These are phyloP conservation scores for Tyto alba DNA, from an alignment of 2,113 vertebrate genomes.

Conservation along the genomic window DNA sequence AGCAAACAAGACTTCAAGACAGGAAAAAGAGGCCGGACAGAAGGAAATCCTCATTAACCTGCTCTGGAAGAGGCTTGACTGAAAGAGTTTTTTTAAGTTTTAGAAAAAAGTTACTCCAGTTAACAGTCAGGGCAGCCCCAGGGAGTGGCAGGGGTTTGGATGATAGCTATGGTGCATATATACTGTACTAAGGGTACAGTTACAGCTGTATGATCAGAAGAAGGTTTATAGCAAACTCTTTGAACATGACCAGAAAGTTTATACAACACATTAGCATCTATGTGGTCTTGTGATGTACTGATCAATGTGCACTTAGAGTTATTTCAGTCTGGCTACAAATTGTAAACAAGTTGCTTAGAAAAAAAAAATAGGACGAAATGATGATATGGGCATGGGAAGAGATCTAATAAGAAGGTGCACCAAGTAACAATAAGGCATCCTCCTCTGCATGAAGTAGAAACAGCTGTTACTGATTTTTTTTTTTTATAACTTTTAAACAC, in stretches of 20 bases:
- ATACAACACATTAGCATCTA: neutral
- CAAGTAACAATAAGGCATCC: neutral
- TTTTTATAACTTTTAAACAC: neutral
- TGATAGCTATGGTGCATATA: accelerated
- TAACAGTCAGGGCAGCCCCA: neutral
- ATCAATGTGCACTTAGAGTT: neutral
- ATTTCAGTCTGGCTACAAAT: neutral
- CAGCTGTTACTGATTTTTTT: neutral
- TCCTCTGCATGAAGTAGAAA: neutral
- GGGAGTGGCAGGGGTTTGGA: accelerated
- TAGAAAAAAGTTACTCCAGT: neutral
- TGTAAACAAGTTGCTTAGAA: neutral
- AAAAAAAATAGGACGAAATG: neutral
- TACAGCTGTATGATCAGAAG: accelerated
- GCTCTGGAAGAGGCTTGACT: neutral
- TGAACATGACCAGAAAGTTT: neutral
- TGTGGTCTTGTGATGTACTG: neutral
- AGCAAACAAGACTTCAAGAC: neutral
- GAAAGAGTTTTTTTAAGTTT: neutral
- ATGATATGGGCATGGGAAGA: neutral
- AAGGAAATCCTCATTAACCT: neutral
- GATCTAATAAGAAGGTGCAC: neutral
- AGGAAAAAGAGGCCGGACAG: neutral
- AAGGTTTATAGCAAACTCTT: neutral
- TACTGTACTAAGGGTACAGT: neutral